A percentile compares a stretch with the other conserved stretches of the same genome.
Conservation (phyloP, 2,888 invertebrate genomes). For the Acrobasis repandana region DNA sequence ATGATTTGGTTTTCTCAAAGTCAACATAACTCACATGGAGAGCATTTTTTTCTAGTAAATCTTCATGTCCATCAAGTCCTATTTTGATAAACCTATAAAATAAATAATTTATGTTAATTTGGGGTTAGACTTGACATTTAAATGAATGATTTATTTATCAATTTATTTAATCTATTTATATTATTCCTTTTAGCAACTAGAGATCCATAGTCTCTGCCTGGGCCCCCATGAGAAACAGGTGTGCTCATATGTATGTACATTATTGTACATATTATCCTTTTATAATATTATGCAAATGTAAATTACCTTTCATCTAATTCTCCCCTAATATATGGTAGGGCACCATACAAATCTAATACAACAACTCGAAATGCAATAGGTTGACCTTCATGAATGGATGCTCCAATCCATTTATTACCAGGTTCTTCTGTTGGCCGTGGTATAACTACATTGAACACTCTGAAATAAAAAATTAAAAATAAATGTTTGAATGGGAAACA, state of each 20-base stretch:
- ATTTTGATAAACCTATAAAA: constrained; percentile 55
- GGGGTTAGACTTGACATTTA: neutral
- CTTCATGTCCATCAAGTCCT: constrained; percentile 58
- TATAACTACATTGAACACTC: constrained; percentile 87
- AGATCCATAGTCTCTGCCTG: no score
- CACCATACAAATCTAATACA: constrained; percentile 81
- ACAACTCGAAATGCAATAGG: constrained; percentile 84
- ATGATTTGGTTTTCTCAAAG: constrained; percentile 72
- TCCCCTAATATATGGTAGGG: constrained; percentile 85
- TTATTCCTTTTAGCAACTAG: no score
- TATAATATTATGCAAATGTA: no score
- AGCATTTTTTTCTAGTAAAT: constrained; percentile 48
- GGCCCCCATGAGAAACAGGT: no score
- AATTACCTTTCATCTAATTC: constrained; percentile 77
- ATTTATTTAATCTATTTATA: no score
- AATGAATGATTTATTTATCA: neutral
- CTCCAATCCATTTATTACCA: constrained; percentile 82
- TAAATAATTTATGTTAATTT: constrained; percentile 8
- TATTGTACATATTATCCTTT: no score
- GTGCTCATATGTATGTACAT: no score
- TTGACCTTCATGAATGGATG: constrained; percentile 81
- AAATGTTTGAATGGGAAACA: no score
- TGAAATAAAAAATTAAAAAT: constrained; percentile 37
- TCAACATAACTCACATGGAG: constrained; percentile 65
- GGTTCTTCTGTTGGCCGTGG: constrained; percentile 80